A percentile compares a stretch with the other conserved stretches of the same genome.
These are phyloP conservation scores for Drosophila meridiana DNA, from an alignment of 2,888 invertebrate species.

Conservation along the genomic window DNA sequence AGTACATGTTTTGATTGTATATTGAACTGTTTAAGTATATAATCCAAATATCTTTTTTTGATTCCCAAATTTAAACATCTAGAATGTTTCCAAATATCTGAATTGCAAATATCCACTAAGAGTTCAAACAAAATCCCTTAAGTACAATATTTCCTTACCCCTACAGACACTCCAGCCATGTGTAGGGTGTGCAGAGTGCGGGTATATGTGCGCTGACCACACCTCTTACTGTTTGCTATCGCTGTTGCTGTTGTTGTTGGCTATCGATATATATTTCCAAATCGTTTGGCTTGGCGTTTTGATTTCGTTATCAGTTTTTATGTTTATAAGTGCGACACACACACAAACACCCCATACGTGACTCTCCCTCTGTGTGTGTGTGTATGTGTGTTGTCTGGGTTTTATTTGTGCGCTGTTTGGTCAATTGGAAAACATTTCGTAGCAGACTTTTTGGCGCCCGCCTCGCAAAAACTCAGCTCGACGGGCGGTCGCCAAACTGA, in stretches of 20 bases:
- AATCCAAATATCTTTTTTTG: too few relatives aligned
- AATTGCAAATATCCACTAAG: too few relatives aligned
- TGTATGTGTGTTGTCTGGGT: constrained; percentile 50
- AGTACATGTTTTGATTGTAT: too few relatives aligned
- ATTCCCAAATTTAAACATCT: too few relatives aligned
- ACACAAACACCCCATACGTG: constrained; percentile 42
- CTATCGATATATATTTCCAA: constrained; percentile 65
- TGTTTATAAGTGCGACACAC: constrained; percentile 72
- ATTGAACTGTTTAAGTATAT: too few relatives aligned
- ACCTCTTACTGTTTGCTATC: constrained; percentile 1
- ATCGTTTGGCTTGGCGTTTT: constrained; percentile 80
- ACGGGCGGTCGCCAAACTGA: constrained; percentile 68
- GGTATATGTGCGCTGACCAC: not conserved
- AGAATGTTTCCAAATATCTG: too few relatives aligned
- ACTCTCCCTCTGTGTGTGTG: constrained; percentile 7
- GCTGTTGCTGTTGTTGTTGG: constrained; percentile 30
- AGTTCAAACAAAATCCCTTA: too few relatives aligned
- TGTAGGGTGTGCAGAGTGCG: constrained; percentile 8
- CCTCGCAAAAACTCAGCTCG: constrained; percentile 39
- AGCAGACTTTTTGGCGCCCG: constrained; percentile 77
- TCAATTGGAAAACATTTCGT: constrained; percentile 80
- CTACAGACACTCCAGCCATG: not conserved
- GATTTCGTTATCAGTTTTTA: constrained; percentile 81
- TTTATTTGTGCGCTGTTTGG: constrained; percentile 79
- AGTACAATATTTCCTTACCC: too few relatives aligned